Percentiles rank a stretch among this genome's conserved stretches.
These are phyloP conservation scores for Pocillopora verrucosa DNA, from an alignment of 64 coral and sea anemone species.

Conservation along the genomic window DNA sequence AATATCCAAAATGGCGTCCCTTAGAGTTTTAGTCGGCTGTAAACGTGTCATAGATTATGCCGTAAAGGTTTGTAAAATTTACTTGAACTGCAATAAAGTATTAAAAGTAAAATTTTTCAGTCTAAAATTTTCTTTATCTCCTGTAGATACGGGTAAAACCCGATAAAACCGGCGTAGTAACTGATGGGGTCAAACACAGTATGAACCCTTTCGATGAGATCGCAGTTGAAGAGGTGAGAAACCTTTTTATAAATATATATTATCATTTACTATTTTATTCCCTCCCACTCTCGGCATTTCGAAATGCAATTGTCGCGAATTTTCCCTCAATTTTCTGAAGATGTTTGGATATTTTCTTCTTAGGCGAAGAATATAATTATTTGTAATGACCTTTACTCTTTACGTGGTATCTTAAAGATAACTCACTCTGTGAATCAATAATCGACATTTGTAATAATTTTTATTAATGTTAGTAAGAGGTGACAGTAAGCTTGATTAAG, in stretches of 20 bases:
- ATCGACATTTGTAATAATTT: too few species aligned
- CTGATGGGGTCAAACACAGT: constrained; percentile 98
- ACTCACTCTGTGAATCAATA: too few species aligned
- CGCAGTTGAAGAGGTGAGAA: constrained; percentile 89
- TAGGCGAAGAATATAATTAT: too few species aligned
- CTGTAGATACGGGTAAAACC: constrained; percentile 94
- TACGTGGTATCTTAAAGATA: too few species aligned
- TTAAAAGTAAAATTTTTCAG: not conserved
- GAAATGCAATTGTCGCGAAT: too few species aligned
- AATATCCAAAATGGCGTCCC: constrained; percentile 93
- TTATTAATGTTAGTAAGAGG: too few species aligned
- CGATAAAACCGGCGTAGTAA: constrained; percentile 97
- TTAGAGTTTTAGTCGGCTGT: constrained; percentile 89
- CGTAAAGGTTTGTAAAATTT: constrained; percentile 72
- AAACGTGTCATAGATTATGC: constrained; percentile 99
- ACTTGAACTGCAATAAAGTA: not conserved
- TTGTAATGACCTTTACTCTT: too few species aligned
- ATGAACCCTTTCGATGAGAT: constrained; percentile 99
- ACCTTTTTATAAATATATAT: not conserved
- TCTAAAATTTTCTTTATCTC: constrained; percentile 2
- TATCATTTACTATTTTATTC: not conserved
- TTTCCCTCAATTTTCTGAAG: too few species aligned
- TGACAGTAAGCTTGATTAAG: too few species aligned
- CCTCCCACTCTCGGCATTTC: not conserved
- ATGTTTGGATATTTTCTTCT: too few species aligned